Conservation (phyloP, 2,113 vertebrate genomes). For the Eubucco bourcierii region DNA sequence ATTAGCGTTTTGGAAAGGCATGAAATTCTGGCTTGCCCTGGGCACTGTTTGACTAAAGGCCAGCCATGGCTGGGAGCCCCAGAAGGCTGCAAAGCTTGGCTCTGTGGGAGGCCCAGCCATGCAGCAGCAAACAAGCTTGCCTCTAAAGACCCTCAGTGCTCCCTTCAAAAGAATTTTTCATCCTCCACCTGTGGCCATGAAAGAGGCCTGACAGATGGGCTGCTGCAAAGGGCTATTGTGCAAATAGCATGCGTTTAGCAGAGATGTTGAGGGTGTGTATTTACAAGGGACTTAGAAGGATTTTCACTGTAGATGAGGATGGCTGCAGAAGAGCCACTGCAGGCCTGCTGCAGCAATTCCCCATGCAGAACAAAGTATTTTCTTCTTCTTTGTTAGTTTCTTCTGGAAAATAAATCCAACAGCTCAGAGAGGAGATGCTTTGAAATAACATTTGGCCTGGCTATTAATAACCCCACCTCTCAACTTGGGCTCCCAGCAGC, state of each 20-base stretch:
- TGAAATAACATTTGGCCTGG: background rate
- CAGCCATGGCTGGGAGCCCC: conserved; percentile 32
- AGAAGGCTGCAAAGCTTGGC: conserved; percentile 56
- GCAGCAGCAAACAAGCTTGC: conserved; percentile 35
- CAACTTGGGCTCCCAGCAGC: background rate
- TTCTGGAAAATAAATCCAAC: background rate
- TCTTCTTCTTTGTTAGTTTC: background rate
- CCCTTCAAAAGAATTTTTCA: conserved; percentile 62
- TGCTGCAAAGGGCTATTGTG: conserved; percentile 53
- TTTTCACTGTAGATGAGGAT: conserved; percentile 18
- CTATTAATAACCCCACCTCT: background rate
- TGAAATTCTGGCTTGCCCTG: conserved; percentile 66
- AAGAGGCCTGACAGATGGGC: conserved; percentile 61
- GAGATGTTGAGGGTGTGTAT: conserved; percentile 33
- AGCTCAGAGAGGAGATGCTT: background rate
- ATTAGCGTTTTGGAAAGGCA: conserved; percentile 66
- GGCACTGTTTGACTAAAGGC: conserved; percentile 60
- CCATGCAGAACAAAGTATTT: background rate
- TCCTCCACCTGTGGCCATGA: conserved; percentile 59
- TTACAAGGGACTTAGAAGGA: conserved; percentile 33
- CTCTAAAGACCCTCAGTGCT: conserved; percentile 45
- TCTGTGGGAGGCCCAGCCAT: conserved; percentile 25
- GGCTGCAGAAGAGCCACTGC: background rate
- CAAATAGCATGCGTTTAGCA: conserved; percentile 56
- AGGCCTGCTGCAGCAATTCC: conserved; percentile 4